phyloP scores from a whole-genome alignment of 2,888 invertebrate species.

The Melieria crassipennis region DNA sequence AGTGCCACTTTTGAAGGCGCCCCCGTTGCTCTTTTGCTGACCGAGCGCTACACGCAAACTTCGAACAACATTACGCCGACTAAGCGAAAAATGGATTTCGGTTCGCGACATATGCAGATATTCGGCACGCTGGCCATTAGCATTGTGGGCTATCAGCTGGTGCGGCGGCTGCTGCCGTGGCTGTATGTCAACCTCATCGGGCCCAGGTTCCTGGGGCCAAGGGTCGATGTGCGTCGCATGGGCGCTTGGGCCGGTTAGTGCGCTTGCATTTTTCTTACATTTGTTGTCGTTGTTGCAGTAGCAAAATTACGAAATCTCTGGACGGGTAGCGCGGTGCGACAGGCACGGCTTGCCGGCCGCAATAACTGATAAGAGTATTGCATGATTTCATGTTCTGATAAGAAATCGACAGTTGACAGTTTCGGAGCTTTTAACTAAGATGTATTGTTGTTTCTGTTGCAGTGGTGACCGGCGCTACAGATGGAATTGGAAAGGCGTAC shows the following conservation, averaged over 20 bases:
- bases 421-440: background rate
- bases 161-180: slow-evolving; percentile 63
- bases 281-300: no score
- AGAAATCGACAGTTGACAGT: slow-evolving; percentile 22
- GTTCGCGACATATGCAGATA: slow-evolving; percentile 46
- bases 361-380: no score
- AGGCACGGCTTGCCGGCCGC: no score
- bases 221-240: slow-evolving; percentile 73
- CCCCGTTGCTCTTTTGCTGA: background rate
- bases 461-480: slow-evolving; percentile 90
- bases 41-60: no score
- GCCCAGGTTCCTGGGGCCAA: slow-evolving; percentile 69
- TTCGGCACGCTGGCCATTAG: slow-evolving; percentile 54
- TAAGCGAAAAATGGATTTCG: slow-evolving; percentile 46
- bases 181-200: slow-evolving; percentile 67
- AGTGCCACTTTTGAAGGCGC: no score
- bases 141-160: slow-evolving; percentile 61
- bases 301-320: no score
- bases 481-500: slow-evolving; percentile 90
- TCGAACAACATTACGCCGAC: background rate
- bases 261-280: no score
- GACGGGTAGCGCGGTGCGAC: no score
- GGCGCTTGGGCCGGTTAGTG: slow-evolving; percentile 77
- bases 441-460: slow-evolving; percentile 54
- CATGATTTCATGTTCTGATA: slow-evolving; percentile 18